A percentile compares a stretch with the other conserved stretches of the same genome.
These are phyloP conservation scores for Scolopax bukidnonensis DNA, from an alignment of 2,797 vertebrate genomes.

Conservation along the genomic window DNA sequence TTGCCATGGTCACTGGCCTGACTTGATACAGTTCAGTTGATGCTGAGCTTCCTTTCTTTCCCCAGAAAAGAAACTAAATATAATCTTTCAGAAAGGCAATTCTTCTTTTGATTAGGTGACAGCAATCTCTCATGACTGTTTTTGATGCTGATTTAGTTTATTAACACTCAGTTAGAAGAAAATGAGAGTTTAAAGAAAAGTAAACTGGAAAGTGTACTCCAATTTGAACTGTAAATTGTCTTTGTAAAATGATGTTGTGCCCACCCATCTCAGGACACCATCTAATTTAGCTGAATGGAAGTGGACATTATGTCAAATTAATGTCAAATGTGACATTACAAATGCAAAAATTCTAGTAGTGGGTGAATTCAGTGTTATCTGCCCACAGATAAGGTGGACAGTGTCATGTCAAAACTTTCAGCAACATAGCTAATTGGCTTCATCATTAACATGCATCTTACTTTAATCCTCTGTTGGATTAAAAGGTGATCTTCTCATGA, in stretches of 20 bases:
- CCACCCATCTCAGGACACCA: background rate
- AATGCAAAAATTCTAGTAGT: background rate
- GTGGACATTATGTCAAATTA: background rate
- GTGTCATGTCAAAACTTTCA: background rate
- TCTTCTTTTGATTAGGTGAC: constrained; percentile 32
- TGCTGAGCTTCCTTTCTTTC: constrained; percentile 28
- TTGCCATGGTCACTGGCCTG: constrained; percentile 68
- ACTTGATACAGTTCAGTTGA: constrained; percentile 51
- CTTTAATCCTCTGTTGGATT: background rate
- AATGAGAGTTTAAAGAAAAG: background rate
- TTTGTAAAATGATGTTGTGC: background rate
- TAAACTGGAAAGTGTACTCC: background rate
- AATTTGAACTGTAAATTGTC: background rate
- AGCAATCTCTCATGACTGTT: background rate
- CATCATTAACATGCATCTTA: background rate
- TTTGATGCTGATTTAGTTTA: background rate
- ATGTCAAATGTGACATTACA: background rate
- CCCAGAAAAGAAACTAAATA: background rate
- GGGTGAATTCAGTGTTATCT: background rate
- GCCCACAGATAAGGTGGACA: background rate
- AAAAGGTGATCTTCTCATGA: background rate
- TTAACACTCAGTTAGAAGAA: background rate
- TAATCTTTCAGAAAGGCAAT: constrained; percentile 17
- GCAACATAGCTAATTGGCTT: background rate
- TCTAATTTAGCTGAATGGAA: background rate